These are phyloP conservation scores for Procambarus clarkii DNA, from an alignment of 1,140 invertebrate species.

Conservation along the genomic window DNA sequence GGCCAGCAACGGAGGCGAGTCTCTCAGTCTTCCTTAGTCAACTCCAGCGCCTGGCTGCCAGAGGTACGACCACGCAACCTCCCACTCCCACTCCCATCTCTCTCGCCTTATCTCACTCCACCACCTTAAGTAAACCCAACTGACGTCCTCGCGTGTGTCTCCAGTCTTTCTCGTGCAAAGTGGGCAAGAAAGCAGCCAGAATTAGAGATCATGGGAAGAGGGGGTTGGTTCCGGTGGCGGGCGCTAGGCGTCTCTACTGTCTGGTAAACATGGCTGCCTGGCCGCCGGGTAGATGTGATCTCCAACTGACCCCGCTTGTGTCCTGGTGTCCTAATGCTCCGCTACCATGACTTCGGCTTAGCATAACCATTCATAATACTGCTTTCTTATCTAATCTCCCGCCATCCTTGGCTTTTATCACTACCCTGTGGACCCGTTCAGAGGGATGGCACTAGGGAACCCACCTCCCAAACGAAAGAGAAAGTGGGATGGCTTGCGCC, in stretches of 20 bases:
- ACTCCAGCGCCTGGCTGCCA: conserved; percentile 50
- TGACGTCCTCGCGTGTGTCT: neutral
- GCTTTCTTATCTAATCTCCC: neutral
- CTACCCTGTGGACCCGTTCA: neutral
- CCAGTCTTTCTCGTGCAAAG: neutral
- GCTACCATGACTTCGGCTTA: conserved; percentile 62
- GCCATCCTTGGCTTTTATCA: neutral
- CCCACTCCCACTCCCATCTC: conserved; percentile 1
- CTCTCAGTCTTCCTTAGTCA: conserved; percentile 54
- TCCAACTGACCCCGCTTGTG: conserved; percentile 69
- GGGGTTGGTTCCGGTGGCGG: conserved; percentile 56
- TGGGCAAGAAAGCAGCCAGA: conserved; percentile 12
- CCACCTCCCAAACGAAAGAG: conserved; percentile 25
- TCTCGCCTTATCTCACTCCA: conserved; percentile 25
- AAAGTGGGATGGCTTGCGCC: conserved; percentile 29
- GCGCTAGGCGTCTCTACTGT: conserved; percentile 63
- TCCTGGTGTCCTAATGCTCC: conserved; percentile 61
- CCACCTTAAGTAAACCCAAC: neutral
- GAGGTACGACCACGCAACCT: conserved; percentile 49
- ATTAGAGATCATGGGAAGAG: conserved; percentile 12
- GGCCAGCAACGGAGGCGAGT: conserved; percentile 41
- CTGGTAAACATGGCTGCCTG: conserved; percentile 59
- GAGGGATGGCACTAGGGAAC: neutral
- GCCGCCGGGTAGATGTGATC: conserved; percentile 68
- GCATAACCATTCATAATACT: conserved; percentile 36